Evolutionary conservation across 2,113 vertebrate species (phyloP), one percentile per base, ranked within the genome.

Genomic region (Mormyrus iriodes): DNA sequence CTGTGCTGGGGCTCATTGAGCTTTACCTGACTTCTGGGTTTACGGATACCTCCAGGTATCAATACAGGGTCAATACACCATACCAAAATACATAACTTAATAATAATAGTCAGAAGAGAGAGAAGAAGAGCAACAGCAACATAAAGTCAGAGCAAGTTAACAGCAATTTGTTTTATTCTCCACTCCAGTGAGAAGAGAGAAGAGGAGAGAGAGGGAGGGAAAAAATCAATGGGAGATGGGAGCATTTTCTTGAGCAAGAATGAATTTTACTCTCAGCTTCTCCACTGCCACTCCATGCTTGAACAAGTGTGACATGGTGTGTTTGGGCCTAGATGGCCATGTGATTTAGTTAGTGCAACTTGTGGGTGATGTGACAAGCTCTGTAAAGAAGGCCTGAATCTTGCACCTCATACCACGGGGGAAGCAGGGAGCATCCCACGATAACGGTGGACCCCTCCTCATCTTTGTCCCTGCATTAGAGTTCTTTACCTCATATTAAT

Each of bases 221-320:
- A 49, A 85, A 24, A 27, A 85, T 85, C 83, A 85, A 79, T 79
- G 9, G 9, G 12, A 85, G 44, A 79, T 42, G 24, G 44, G n/a
- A 85, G 21, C 24, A n/a, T 85, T 46, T 85, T 85, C 46, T 48
- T 85, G 46, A 51, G 48, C n/a, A 51, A 51, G 48, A 51, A 85
- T 85, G 44, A 49, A 85, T 85, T 27, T 85, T 85, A 85, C n/a
- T 49, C 48, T 27, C 48, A 85, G 83, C 83, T 51, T 51, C 46
- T 48, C 24, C 83, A 85, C 8, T 85, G 24, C 48, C 44, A 51
- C 44, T 49, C 12, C 24, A 51, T 5, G n/a, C 83, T 85, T 44
- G 9, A 48, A 85, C 24, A 49, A 85, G 48, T 85, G 48, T 51
- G 83, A 27, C 44, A 85, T 15, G 44, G 10, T 27, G 44, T 48